Conservation (phyloP, 2,797 vertebrate species). For the Manis javanica region DNA sequence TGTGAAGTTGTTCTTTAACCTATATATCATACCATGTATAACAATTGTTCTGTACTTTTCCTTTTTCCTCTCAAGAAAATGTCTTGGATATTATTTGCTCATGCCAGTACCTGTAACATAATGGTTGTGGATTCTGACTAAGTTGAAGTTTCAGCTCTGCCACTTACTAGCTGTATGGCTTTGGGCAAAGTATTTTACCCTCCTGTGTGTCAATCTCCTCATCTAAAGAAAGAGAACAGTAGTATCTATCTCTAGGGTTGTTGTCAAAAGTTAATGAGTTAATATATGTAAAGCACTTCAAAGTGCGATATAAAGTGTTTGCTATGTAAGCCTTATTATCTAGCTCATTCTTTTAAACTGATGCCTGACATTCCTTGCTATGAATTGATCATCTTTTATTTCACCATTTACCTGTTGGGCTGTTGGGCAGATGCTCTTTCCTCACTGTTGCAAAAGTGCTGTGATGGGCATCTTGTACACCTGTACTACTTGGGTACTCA, state of each 20-base stretch:
- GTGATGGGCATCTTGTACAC: not conserved
- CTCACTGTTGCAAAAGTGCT: not conserved
- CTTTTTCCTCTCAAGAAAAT: not conserved
- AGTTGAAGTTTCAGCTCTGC: not conserved
- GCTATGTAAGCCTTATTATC: not conserved
- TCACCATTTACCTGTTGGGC: not conserved
- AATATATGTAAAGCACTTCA: not conserved
- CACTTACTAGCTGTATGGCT: not conserved
- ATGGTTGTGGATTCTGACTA: not conserved
- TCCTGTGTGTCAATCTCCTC: not conserved
- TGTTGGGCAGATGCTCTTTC: not conserved
- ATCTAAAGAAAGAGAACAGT: not conserved
- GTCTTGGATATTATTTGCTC: not conserved
- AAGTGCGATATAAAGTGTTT: not conserved
- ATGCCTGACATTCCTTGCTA: not conserved
- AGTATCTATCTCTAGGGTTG: not conserved
- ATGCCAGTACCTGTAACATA: not conserved
- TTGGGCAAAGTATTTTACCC: not conserved
- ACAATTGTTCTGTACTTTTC: not conserved
- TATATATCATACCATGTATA: not conserved
- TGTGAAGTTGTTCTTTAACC: not conserved
- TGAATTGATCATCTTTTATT: not conserved
- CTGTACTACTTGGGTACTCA: rapidly evolving
- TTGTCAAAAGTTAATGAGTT: not conserved
- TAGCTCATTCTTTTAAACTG: not conserved